These are phyloP conservation scores for Agrotis exclamationis DNA, from an alignment of 2,888 invertebrate species.

Conservation along the genomic window DNA sequence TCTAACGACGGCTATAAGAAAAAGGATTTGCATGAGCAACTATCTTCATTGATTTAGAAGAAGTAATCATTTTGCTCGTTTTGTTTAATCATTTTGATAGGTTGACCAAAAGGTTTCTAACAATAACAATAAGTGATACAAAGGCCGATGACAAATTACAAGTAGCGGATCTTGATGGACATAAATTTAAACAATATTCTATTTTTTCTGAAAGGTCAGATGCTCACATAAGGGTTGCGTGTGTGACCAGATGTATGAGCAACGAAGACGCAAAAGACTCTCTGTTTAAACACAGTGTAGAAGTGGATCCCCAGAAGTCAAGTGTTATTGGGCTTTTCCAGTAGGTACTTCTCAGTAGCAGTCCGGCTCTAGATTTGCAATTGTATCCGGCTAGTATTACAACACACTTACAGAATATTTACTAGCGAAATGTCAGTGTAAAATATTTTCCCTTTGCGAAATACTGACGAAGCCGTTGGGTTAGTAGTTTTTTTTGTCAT, in stretches of 20 bases:
- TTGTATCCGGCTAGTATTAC: neutral
- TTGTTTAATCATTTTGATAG: too few relatives aligned
- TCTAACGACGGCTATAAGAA: conserved; percentile 25
- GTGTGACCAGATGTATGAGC: neutral
- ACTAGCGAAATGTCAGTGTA: conserved; percentile 1
- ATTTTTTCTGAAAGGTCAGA: too few relatives aligned
- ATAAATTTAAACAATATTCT: too few relatives aligned
- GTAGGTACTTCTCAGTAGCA: neutral
- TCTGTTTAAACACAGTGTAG: neutral
- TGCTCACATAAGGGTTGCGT: too few relatives aligned
- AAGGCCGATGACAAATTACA: too few relatives aligned
- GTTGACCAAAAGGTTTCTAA: neutral
- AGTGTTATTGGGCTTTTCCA: neutral
- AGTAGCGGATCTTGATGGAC: too few relatives aligned
- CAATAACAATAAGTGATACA: too few relatives aligned
- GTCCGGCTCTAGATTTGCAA: neutral
- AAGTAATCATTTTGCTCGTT: neutral
- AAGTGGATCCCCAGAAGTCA: neutral
- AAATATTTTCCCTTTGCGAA: neutral
- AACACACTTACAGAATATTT: neutral
- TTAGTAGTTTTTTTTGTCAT: conserved; percentile 2
- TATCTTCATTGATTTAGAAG: neutral
- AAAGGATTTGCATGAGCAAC: conserved; percentile 20
- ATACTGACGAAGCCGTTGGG: neutral
- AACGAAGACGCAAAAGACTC: neutral